Conservation (phyloP, 2,797 vertebrate species). For the Micrastur ruficollis region DNA sequence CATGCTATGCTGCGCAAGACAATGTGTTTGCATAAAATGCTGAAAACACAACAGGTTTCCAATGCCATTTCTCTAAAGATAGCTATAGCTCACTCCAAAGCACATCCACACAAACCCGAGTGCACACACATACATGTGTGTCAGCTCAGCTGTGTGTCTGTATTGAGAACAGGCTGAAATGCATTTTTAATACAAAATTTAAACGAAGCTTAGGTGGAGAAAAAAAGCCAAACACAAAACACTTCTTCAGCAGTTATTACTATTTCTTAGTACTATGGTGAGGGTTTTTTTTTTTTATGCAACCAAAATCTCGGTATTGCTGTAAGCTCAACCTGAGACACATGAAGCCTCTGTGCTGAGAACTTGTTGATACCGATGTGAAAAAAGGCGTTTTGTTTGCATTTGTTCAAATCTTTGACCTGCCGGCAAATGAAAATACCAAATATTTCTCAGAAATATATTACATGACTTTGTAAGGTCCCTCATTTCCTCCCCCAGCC, state of each 20-base stretch:
- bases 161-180: background rate
- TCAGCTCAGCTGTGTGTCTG: background rate
- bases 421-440: background rate
- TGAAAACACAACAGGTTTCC: conserved; percentile 36
- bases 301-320: background rate
- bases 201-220: background rate
- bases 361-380: background rate
- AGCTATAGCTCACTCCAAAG: background rate
- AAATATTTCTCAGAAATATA: background rate
- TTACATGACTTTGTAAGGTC: background rate
- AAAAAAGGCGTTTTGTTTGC: background rate
- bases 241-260: background rate
- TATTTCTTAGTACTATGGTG: background rate
- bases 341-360: background rate
- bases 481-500: background rate
- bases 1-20: background rate
- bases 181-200: background rate
- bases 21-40: conserved; percentile 24
- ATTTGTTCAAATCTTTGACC: background rate
- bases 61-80: background rate
- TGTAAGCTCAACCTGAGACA: background rate
- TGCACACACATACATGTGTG: accelerated
- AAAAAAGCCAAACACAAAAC: background rate
- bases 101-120: background rate
- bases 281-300: background rate